Evolutionary conservation across 2,113 vertebrate genomes (phyloP).

Genomic region (Plecturocebus donacophilus): DNA sequence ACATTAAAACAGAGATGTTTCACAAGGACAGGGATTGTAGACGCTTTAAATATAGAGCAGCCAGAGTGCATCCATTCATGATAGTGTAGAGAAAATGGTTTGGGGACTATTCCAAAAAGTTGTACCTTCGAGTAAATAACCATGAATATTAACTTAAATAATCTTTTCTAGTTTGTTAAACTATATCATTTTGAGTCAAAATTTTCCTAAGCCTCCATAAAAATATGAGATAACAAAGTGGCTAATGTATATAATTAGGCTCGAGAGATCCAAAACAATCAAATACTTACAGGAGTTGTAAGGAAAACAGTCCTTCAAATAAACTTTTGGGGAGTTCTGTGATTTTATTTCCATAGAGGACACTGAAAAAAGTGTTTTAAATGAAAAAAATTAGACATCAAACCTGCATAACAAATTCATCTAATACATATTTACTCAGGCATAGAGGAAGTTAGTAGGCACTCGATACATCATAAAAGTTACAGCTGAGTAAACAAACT

Average conservation of each 20-base stretch:
- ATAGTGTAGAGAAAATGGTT: background rate
- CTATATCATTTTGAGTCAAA: background rate
- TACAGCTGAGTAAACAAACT: background rate
- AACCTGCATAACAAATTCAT: background rate
- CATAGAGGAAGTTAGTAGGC: background rate
- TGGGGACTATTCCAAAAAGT: background rate
- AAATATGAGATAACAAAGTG: background rate
- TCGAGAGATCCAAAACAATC: conserved; percentile 38
- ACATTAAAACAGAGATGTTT: conserved; percentile 49
- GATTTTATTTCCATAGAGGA: conserved; percentile 99
- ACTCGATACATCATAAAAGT: background rate
- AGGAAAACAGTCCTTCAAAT: conserved; percentile 96
- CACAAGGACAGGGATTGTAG: background rate
- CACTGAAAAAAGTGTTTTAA: conserved; percentile 84
- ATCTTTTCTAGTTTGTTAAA: conserved; percentile 15
- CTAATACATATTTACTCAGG: background rate
- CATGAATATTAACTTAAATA: background rate
- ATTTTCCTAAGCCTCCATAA: background rate
- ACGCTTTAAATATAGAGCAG: background rate
- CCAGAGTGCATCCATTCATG: background rate
- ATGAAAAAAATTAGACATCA: conserved; percentile 28
- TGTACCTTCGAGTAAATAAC: background rate
- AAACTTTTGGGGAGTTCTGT: conserved; percentile 97
- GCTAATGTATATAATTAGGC: background rate
- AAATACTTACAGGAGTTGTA: conserved; percentile 97